Conservation (phyloP, 2,888 invertebrate species). For the Lasioglossum lativentre region DNA sequence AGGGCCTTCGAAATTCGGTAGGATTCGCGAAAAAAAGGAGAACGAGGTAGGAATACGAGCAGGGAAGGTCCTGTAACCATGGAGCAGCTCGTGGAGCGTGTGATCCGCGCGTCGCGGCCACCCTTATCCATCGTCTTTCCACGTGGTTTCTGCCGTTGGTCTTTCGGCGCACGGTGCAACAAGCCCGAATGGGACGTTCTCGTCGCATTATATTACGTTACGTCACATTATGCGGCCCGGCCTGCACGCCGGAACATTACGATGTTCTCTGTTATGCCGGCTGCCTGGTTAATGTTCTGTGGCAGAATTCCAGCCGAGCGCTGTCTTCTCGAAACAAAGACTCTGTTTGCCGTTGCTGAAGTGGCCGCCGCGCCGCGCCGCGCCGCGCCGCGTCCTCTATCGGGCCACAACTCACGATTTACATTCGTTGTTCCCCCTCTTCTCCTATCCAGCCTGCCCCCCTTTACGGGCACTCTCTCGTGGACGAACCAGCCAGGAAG, state of each 20-base stretch:
- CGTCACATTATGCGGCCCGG: slow-evolving; percentile 69
- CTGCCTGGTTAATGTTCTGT: slow-evolving; percentile 78
- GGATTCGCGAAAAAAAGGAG: neutral
- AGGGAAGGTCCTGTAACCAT: slow-evolving; percentile 38
- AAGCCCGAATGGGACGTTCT: slow-evolving; percentile 59
- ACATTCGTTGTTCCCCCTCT: slow-evolving; percentile 31
- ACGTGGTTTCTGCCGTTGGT: slow-evolving; percentile 62
- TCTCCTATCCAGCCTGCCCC: neutral
- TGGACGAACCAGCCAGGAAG: slow-evolving; percentile 37
- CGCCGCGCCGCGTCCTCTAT: slow-evolving; percentile 44
- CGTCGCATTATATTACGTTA: slow-evolving; percentile 69
- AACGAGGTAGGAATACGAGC: neutral
- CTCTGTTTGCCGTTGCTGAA: slow-evolving; percentile 63
- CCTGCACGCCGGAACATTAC: slow-evolving; percentile 65
- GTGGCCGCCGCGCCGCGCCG: slow-evolving; percentile 18
- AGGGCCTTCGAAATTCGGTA: neutral
- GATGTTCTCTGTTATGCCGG: slow-evolving; percentile 73
- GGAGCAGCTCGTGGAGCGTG: slow-evolving; percentile 53
- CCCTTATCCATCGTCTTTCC: slow-evolving; percentile 54
- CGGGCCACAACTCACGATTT: slow-evolving; percentile 60
- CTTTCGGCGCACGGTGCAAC: slow-evolving; percentile 52
- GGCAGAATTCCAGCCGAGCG: slow-evolving; percentile 70
- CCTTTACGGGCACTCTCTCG: neutral
- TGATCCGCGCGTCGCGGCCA: slow-evolving; percentile 43
- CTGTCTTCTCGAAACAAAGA: slow-evolving; percentile 74